Base-by-base conservation (phyloP, 2,113 vertebrate species). In the Heloderma charlesbogerti region DNA sequence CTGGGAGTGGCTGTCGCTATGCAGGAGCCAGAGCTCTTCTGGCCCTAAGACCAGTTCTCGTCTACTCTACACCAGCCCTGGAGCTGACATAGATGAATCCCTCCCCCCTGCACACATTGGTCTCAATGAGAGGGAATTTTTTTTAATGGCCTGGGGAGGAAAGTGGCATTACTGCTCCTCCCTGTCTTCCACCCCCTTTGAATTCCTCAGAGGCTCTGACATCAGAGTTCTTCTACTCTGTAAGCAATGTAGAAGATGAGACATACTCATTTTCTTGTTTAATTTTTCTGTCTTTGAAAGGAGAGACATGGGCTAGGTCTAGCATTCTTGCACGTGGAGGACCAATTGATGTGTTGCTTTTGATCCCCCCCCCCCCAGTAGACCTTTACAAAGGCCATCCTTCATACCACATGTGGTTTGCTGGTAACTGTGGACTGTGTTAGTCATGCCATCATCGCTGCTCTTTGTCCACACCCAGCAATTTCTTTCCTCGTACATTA, bases 291-390 rank as follows among this genome's bases (percentile, higher is more conserved):
- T 25, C 27, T 89, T 88, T 78, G 25, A 40, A 79, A 75, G 34
- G 0, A 20, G 31, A 51, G 0, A 0, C 67, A 22, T 4, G n/a
- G 69, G 71, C 6, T 34, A 31, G 16, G 6, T 31, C 83, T 40
- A 27, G 13, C 13, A n/a, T n/a, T 89, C 22, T 31, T 71, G 20
- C 2, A 75, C 0, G 27, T 29, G 18, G 1, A 84, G 18, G 22
- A 16, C 40, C 15, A 0, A 0, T 51, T 18, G 67, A 91, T 54
- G 69, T 48, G 45, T 27, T 63, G 85, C 66, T 34, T 0, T 0
- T 71, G 83, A 83, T 22, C 3, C 60, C 16, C 60, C 48, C 3
- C 48, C 48, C 48, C 48, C 48, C 3, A 89, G 71, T 60, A 78
- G 60, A 90, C 25, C 12, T 77, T 92, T 71, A 51, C 63, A 79